Base-by-base conservation (phyloP, 2,888 invertebrate species). In the Hypomecis atomaria region DNA sequence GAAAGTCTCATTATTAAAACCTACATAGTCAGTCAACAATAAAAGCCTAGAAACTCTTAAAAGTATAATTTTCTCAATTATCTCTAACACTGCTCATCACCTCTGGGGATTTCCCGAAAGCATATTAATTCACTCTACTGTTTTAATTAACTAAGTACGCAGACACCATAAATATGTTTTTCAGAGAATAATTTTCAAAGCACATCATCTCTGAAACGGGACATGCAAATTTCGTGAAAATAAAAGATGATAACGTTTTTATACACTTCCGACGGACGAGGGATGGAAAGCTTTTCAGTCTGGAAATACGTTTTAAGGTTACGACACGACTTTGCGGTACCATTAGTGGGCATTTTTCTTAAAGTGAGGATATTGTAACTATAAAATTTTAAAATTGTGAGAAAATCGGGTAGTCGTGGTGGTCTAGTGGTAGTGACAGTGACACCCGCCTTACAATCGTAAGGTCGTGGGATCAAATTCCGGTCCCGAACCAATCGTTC, bases 221-320 rank as follows among this genome's bases (percentile, higher is more conserved):
- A 88, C 89, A 90, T 92, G 92, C 89, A 90, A 92, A 92, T 92
- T 90, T 85, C 81, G 79, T 85, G 84, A 78, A 89, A 91, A 90
- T 89, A 90, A 90, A 92, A 92, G 84, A 88, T 86, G 83, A 84
- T 86, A 86, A 87, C 88, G 81, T 87, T 92, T 91, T 89, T 86
- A 86, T 87, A 87, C 83, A 84, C 83, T 88, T 87, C 89, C 87
- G 87, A 78, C 85, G 78, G 84, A 74, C 79, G 81, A 71, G 81
- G 76, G 76, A 71, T 71, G 71, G 65, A 73, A 71, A 69, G 76
- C 72, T 76, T 70, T 71, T 69, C 48, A 65, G 65, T 8, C 7
- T 34, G 10, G 43, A 36, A 58, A 47, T 8, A 23, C n/a, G n/a
- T 80, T 23, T 84, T 81, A 81, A 59, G 84, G 71, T 66, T 62